Evolutionary conservation across 2,797 vertebrate genomes (phyloP).

Genomic region (Cirrhinus mrigala): DNA sequence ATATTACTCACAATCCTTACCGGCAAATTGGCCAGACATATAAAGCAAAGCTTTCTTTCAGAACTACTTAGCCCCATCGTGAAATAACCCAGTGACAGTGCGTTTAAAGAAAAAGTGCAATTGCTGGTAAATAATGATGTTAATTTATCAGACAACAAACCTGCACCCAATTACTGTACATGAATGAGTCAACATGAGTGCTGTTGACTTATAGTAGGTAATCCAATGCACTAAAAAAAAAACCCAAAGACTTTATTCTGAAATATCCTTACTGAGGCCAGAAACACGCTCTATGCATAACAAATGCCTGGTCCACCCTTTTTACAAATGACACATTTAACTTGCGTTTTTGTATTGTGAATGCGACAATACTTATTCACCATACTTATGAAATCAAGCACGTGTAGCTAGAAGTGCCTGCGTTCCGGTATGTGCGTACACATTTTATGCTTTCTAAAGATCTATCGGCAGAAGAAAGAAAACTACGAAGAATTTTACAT

Average conservation of each 20-base stretch:
- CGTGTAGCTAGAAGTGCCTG: neutral
- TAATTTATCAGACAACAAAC: conserved; percentile 42
- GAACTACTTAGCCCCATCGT: conserved; percentile 25
- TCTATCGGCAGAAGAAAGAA: neutral
- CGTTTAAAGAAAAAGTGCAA: conserved; percentile 36
- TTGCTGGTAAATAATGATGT: conserved; percentile 39
- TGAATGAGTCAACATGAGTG: conserved; percentile 16
- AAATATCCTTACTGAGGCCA: neutral
- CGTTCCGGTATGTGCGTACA: neutral
- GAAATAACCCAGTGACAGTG: conserved; percentile 33
- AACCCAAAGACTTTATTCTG: neutral
- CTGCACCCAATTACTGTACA: conserved; percentile 21
- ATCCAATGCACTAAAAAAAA: conserved; percentile 12
- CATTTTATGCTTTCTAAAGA: neutral
- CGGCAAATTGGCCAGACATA: conserved; percentile 40
- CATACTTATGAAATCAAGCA: neutral
- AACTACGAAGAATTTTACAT: neutral
- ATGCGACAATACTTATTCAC: neutral
- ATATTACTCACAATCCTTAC: conserved; percentile 40
- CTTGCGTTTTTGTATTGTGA: neutral
- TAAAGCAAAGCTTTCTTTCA: conserved; percentile 37
- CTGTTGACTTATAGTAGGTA: conserved; percentile 23
- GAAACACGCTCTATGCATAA: neutral
- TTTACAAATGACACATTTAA: neutral
- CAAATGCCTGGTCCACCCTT: neutral